A percentile compares a stretch with the other conserved stretches of the same genome.
Conservation (phyloP, 2,113 vertebrate species). For the Tympanuchus pallidicinctus region DNA sequence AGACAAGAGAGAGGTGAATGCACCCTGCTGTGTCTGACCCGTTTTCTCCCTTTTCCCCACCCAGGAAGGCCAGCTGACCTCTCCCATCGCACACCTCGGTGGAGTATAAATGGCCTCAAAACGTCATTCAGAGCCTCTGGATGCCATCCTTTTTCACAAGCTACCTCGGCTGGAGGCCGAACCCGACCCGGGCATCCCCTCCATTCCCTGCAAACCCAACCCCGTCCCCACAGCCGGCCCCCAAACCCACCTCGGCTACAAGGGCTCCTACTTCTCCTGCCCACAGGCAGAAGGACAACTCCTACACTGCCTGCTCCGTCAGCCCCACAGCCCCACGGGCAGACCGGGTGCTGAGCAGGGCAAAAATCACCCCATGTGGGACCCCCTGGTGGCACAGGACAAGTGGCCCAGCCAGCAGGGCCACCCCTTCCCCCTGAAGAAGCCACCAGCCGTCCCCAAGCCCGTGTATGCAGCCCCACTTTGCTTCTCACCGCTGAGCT, state of each 20-base stretch:
- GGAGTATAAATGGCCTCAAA: slow-evolving; percentile 80
- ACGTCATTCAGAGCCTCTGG: slow-evolving; percentile 64
- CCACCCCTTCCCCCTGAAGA: slow-evolving; percentile 49
- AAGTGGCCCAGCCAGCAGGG: slow-evolving; percentile 68
- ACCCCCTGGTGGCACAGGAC: slow-evolving; percentile 61
- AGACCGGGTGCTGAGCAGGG: neutral
- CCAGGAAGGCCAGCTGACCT: neutral
- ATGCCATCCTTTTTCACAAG: slow-evolving; percentile 77
- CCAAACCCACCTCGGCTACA: slow-evolving; percentile 76
- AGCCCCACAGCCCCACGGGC: neutral
- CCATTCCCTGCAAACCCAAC: slow-evolving; percentile 66
- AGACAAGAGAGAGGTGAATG: neutral
- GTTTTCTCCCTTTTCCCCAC: neutral
- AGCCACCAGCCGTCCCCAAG: slow-evolving; percentile 79
- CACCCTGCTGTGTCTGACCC: neutral
- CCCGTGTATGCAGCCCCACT: slow-evolving; percentile 84
- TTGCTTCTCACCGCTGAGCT: slow-evolving; percentile 75
- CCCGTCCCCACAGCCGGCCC: slow-evolving; percentile 43
- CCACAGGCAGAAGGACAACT: slow-evolving; percentile 51
- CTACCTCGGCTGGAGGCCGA: slow-evolving; percentile 79
- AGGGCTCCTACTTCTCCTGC: slow-evolving; percentile 84
- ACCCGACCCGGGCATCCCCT: neutral
- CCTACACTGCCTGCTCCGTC: slow-evolving; percentile 71
- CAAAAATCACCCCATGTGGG: slow-evolving; percentile 47
- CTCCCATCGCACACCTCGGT: fast-evolving